Conservation (phyloP, 2,888 invertebrate species). For the Ephialtes manifestator region DNA sequence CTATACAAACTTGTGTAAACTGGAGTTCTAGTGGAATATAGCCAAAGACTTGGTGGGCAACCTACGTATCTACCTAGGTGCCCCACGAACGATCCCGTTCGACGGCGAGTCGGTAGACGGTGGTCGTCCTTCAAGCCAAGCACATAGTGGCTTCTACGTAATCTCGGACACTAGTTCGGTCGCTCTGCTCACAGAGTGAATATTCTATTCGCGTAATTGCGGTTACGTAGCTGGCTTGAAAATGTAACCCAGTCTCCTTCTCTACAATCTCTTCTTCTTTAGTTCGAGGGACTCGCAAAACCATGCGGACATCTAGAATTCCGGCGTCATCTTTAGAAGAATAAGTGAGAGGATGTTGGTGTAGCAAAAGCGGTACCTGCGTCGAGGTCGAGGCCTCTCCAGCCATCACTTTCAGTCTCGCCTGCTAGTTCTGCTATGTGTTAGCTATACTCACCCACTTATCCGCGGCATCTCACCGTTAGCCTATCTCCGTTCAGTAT, state of each 20-base stretch:
- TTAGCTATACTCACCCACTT: background rate
- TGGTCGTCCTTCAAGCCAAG: slow-evolving; percentile 53
- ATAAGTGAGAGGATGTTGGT: background rate
- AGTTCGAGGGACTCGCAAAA: background rate
- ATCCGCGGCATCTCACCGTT: background rate
- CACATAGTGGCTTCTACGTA: slow-evolving; percentile 30
- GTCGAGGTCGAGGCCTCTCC: slow-evolving; percentile 20
- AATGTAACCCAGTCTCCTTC: slow-evolving; percentile 36
- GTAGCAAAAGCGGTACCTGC: background rate
- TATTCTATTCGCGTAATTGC: slow-evolving; percentile 76
- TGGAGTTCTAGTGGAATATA: background rate
- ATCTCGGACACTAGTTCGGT: slow-evolving; percentile 46
- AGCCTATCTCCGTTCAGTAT: too few species aligned
- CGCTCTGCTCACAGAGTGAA: slow-evolving; percentile 64
- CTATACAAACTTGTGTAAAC: background rate
- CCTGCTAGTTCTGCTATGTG: background rate
- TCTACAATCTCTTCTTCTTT: background rate
- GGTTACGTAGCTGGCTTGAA: slow-evolving; percentile 66
- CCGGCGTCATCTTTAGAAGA: background rate
- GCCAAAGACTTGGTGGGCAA: background rate
- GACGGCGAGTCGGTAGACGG: slow-evolving; percentile 10
- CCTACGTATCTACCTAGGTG: background rate
- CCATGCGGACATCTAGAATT: background rate
- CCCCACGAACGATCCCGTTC: slow-evolving; percentile 39
- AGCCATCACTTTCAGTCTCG: slow-evolving; percentile 18